Evolutionary conservation across 1,140 invertebrate species (phyloP).

Genomic region (Panagrolaimus sp.): DNA sequence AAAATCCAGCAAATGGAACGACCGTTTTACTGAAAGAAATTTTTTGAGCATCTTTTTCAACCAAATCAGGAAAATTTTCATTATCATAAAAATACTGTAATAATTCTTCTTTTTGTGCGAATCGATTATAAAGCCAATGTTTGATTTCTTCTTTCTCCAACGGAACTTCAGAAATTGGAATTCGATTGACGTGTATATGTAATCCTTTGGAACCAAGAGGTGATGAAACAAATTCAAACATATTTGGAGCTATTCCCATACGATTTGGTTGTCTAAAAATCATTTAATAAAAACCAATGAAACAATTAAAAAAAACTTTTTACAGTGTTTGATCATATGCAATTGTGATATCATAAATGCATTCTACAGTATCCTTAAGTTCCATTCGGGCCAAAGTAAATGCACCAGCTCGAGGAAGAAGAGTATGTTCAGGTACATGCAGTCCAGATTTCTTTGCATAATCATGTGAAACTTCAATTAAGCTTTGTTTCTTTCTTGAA

Average conservation of each 20-base stretch:
- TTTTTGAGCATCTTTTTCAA: slow-evolving; percentile 1
- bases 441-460: slow-evolving; percentile 62
- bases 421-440: slow-evolving; percentile 60
- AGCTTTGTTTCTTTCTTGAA: slow-evolving; percentile 60
- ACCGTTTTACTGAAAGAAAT: slow-evolving; percentile 30
- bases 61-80: slow-evolving; percentile 13
- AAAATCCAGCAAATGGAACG: slow-evolving; percentile 30
- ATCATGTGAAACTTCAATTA: slow-evolving; percentile 61
- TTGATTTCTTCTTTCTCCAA: slow-evolving; percentile 19
- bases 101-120: slow-evolving; percentile 37
- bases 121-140: slow-evolving; percentile 37
- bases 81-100: slow-evolving; percentile 33
- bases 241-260: slow-evolving; percentile 41
- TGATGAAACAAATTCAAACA: slow-evolving; percentile 49
- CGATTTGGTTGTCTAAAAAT: slow-evolving; percentile 22
- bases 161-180: slow-evolving; percentile 33
- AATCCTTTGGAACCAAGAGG: slow-evolving; percentile 23
- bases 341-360: slow-evolving; percentile 65
- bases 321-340: slow-evolving; percentile 59
- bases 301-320: slow-evolving; percentile 15
- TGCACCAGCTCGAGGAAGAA: slow-evolving; percentile 62
- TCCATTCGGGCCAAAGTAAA: slow-evolving; percentile 59
- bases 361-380: slow-evolving; percentile 60
- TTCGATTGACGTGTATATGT: slow-evolving; percentile 41
- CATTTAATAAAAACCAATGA: slow-evolving; percentile 61